Conservation (phyloP, 2,888 invertebrate genomes). For the Agrilus mali region DNA sequence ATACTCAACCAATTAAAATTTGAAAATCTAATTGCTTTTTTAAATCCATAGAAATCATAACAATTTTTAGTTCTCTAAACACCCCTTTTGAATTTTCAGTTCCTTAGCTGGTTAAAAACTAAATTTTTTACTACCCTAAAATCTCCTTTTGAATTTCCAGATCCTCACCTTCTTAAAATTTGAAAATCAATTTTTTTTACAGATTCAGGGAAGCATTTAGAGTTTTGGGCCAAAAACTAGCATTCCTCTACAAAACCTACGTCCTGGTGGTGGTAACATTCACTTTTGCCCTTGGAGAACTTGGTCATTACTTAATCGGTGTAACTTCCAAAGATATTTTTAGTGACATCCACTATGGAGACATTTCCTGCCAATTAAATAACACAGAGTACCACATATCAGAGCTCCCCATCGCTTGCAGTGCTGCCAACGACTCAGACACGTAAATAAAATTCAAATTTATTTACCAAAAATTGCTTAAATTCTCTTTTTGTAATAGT, state of each 20-base stretch:
- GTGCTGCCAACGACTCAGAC: constrained; percentile 39
- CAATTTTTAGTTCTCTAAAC: too few relatives aligned
- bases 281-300: constrained; percentile 75
- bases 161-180: too few relatives aligned
- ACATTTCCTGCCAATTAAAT: constrained; percentile 72
- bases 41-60: too few relatives aligned
- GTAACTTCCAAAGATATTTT: constrained; percentile 81
- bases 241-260: constrained; percentile 63
- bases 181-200: too few relatives aligned
- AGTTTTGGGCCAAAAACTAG: constrained; percentile 38
- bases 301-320: constrained; percentile 81
- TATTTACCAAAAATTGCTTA: too few relatives aligned
- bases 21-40: too few relatives aligned
- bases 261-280: constrained; percentile 67
- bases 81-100: too few relatives aligned
- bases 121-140: too few relatives aligned
- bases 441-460: constrained; percentile 32
- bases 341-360: constrained; percentile 74
- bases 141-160: too few relatives aligned
- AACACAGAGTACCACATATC: constrained; percentile 41
- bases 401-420: constrained; percentile 43
- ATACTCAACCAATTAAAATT: too few relatives aligned
- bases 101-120: too few relatives aligned
- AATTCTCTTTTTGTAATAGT: constrained; percentile 40
- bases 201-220: too few relatives aligned